These are phyloP conservation scores for Lophura nycthemera DNA, from an alignment of 2,113 vertebrate species.

Conservation along the genomic window DNA sequence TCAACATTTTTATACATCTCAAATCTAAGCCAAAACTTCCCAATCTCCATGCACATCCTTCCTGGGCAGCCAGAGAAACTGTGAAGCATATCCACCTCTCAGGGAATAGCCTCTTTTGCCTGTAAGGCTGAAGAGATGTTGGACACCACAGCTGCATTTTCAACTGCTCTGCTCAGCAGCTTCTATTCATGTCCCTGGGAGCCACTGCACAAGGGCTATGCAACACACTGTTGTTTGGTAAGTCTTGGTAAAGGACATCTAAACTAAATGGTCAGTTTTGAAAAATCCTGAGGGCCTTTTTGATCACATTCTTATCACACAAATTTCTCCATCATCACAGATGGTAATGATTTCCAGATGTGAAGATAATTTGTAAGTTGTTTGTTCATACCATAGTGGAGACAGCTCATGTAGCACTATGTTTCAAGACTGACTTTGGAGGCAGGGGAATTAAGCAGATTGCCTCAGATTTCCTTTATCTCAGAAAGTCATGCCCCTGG, in stretches of 20 bases:
- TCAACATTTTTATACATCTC: not conserved
- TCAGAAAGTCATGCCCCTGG: not conserved
- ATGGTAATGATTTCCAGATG: not conserved
- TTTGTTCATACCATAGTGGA: not conserved
- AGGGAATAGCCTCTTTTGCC: not conserved
- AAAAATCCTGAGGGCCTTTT: not conserved
- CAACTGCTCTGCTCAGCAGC: not conserved
- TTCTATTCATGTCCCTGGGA: not conserved
- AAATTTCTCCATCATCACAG: not conserved
- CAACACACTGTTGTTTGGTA: not conserved
- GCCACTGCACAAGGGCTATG: not conserved
- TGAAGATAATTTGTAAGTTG: not conserved
- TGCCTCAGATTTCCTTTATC: not conserved
- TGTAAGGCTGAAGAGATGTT: not conserved
- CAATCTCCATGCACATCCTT: not conserved
- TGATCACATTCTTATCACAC: not conserved
- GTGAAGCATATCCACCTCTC: not conserved
- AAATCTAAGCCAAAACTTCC: not conserved
- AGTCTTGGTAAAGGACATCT: not conserved
- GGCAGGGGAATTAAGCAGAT: not conserved
- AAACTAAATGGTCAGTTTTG: not conserved
- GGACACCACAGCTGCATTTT: not conserved
- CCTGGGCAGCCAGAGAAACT: not conserved
- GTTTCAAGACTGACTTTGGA: not conserved
- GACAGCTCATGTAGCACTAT: not conserved